Conservation (phyloP, 2,113 vertebrate species). For the Athene cunicularia region DNA sequence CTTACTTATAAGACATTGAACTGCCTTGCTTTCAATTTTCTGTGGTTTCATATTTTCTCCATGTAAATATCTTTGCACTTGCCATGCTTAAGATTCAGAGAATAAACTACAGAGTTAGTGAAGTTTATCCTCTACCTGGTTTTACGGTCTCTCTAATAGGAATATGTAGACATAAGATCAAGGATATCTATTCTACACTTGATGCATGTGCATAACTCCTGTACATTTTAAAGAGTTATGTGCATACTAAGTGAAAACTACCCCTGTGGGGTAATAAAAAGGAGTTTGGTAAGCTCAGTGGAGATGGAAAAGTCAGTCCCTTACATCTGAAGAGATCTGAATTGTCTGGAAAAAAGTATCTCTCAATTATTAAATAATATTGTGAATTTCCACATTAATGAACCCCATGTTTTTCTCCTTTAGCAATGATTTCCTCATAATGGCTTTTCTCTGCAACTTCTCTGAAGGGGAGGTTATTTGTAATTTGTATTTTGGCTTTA, state of each 20-base stretch:
- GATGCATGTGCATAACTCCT: not conserved
- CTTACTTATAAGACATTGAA: not conserved
- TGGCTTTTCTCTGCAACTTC: not conserved
- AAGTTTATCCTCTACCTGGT: not conserved
- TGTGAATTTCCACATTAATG: not conserved
- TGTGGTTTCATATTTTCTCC: not conserved
- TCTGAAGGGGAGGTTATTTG: not conserved
- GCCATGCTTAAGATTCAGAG: not conserved
- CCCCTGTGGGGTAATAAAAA: not conserved
- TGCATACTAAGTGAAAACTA: not conserved
- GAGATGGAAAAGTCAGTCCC: not conserved
- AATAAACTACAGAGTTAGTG: not conserved
- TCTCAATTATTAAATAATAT: not conserved
- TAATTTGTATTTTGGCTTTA: constrained; percentile 1
- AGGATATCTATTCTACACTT: not conserved
- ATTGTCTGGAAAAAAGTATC: not conserved
- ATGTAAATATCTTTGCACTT: not conserved
- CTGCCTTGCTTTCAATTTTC: not conserved
- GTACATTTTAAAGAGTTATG: not conserved
- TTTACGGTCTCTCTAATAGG: not conserved
- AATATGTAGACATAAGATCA: not conserved
- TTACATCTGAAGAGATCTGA: not conserved
- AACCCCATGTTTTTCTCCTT: not conserved
- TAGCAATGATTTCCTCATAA: not conserved
- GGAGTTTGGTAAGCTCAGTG: not conserved